Evolutionary conservation across 2,888 invertebrate species (phyloP).

Genomic region (Laspeyria flexula): DNA sequence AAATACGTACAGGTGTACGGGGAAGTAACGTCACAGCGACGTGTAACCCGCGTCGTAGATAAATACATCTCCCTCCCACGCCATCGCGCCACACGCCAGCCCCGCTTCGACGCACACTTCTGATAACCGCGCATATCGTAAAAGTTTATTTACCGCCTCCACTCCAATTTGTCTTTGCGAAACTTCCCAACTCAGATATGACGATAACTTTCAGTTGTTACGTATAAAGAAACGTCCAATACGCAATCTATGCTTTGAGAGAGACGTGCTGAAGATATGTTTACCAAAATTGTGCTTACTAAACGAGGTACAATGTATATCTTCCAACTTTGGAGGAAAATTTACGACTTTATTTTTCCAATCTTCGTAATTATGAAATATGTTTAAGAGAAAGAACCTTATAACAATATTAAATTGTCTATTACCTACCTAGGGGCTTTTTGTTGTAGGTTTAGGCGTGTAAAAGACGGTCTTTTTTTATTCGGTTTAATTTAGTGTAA

Average conservation of each 20-base stretch:
- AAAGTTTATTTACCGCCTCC: constrained; percentile 79
- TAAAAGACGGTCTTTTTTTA: constrained; percentile 26
- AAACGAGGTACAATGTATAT: constrained; percentile 6
- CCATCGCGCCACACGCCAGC: constrained; percentile 44
- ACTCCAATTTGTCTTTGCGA: constrained; percentile 76
- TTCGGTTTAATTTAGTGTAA: constrained; percentile 72
- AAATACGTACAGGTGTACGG: constrained; percentile 65
- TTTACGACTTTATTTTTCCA: not conserved
- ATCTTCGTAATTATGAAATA: not conserved
- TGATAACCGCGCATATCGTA: constrained; percentile 80
- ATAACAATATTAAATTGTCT: not conserved
- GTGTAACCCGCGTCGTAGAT: constrained; percentile 60
- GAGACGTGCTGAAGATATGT: constrained; percentile 44
- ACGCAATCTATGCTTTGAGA: constrained; percentile 50
- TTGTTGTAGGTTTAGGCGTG: constrained; percentile 2
- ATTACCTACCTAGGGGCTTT: not conserved
- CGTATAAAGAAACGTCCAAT: constrained; percentile 56
- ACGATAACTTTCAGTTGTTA: constrained; percentile 66
- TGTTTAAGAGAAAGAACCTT: not conserved
- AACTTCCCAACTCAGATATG: constrained; percentile 73
- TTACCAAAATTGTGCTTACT: constrained; percentile 24
- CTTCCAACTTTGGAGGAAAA: not conserved
- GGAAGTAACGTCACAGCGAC: constrained; percentile 46
- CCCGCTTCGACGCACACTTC: constrained; percentile 64
- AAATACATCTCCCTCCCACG: constrained; percentile 62